Evolutionary conservation across 1,140 invertebrate genomes (phyloP).

Genomic region (Neuroterus valhalla): DNA sequence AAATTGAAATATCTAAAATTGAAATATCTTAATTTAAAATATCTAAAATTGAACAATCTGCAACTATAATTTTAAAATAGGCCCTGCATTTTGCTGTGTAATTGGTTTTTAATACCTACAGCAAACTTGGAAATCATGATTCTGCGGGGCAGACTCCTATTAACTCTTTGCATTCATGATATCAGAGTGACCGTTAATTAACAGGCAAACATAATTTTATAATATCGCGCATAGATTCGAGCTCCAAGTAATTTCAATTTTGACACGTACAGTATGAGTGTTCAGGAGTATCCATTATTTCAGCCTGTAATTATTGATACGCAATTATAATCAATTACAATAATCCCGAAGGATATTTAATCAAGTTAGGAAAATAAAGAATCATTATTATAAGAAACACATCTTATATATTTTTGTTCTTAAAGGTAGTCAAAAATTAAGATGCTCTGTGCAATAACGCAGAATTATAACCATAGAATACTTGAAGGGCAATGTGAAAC

Average conservation of each 20-base stretch:
- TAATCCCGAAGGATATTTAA: not conserved
- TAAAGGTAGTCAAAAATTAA: no score
- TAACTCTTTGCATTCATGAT: conserved; percentile 16
- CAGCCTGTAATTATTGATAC: not conserved
- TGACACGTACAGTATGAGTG: not conserved
- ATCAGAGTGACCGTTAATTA: conserved; percentile 21
- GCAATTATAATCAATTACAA: not conserved
- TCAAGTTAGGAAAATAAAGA: no score
- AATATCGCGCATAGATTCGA: not conserved
- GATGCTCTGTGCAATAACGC: no score
- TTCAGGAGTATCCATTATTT: conserved; percentile 1
- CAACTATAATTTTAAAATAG: not conserved
- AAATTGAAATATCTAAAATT: no score
- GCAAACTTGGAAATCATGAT: not conserved
- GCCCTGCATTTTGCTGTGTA: not conserved
- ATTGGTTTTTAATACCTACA: conserved; percentile 10
- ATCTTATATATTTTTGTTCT: no score
- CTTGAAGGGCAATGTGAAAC: no score
- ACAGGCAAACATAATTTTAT: conserved; percentile 15
- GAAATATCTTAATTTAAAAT: no score
- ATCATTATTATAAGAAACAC: no score
- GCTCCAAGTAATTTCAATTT: conserved; percentile 8
- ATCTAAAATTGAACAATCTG: no score
- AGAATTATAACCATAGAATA: no score
- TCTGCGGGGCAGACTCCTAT: not conserved